Evolutionary conservation across 2,888 invertebrate species (phyloP), one percentile per base, ranked within the genome.

Genomic region (Euzophera pinguis): DNA sequence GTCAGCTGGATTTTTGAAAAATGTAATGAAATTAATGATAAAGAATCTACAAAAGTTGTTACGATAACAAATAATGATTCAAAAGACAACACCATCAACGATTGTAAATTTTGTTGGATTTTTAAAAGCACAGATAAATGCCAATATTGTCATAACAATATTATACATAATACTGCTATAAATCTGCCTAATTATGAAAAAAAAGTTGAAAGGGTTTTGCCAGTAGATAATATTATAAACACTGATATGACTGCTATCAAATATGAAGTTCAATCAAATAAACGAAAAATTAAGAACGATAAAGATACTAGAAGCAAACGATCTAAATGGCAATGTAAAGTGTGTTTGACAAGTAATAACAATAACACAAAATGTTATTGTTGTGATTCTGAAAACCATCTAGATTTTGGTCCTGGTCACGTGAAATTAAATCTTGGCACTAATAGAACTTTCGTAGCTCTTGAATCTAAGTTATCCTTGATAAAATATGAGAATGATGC

Each of bases 291-390:
- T 1, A 17, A 10, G 3, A 12, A 52, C 37, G 42, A 39, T 6
- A 39, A 37, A 6, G n/a, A 41, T 16, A 29, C 7, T 22, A 39
- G 17, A 34, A 0, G 13, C 10, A 63, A 56, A 37, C 57, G 53
- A 47, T 48, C 47, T 3, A 66, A 63, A 58, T 84, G 83, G 84
- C 61, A 73, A 56, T 81, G 84, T 51, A 55, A 62, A 38, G 54
- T 79, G 52, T 84, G 82, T 52, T 61, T 80, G 3, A 73, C 71
- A 1, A 59, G 74, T 38, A 62, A 63, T 32, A 37, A 16, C 13
- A 52, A 74, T 10, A 74, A 67, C 57, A 51, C 60, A 1, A 58
- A 54, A 29, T 84, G 84, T 50, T 47, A 57, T 6, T 83, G 81
- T 55, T 84, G 84, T 68, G 80, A 71, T 56, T 57, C 62, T 12